Evolutionary conservation across 2,888 invertebrate species (phyloP).

Genomic region (Imbricaverruca yamaguchii): DNA sequence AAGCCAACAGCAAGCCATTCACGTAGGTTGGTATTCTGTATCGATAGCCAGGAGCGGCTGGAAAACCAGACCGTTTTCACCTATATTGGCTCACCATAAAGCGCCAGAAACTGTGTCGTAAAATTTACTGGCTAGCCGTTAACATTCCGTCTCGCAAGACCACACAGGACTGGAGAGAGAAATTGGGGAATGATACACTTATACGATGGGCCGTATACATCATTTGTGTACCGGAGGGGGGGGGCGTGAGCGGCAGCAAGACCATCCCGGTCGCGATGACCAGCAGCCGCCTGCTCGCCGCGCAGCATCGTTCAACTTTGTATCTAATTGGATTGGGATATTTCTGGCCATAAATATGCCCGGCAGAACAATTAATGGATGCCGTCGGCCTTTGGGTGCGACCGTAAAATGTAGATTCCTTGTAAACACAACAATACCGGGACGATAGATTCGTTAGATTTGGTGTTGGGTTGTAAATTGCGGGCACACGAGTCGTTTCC

Average conservation of each 20-base stretch:
- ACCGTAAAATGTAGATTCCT: slow-evolving; percentile 16
- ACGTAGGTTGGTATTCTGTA: no score
- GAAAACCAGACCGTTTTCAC: neutral
- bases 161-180: slow-evolving; percentile 13
- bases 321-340: neutral
- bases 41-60: neutral
- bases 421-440: slow-evolving; percentile 6
- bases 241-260: neutral
- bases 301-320: neutral
- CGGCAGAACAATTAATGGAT: neutral
- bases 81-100: slow-evolving; percentile 18
- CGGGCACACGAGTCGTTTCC: neutral
- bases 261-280: no score
- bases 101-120: slow-evolving; percentile 13
- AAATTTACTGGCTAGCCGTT: slow-evolving; percentile 10
- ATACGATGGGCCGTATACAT: slow-evolving; percentile 14
- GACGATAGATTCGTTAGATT: neutral
- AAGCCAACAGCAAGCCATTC: no score
- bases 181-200: slow-evolving; percentile 9
- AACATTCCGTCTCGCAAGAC: slow-evolving; percentile 19
- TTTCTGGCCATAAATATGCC: neutral
- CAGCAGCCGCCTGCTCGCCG: no score
- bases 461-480: neutral
- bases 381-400: neutral
- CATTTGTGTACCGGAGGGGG: neutral